Evolutionary conservation across 2,113 vertebrate species (phyloP), one percentile per base, ranked within the genome.

Genomic region (Rhodinocichla rosea): DNA sequence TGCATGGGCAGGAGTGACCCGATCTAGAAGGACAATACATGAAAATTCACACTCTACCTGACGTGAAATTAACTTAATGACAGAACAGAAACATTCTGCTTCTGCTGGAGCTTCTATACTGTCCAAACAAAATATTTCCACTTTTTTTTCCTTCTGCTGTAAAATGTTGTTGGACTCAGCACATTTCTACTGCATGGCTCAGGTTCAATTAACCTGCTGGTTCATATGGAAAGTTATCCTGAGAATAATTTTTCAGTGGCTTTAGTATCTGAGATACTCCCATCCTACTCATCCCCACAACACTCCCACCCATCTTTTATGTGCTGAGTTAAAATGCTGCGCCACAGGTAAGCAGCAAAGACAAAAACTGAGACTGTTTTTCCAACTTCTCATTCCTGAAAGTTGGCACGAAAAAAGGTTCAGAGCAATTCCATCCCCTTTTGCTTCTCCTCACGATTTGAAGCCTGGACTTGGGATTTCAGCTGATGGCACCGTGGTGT

Each of bases 81-180:
- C 33, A 20, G 40, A 90, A 37, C 13, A 93, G 90, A 91, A 88
- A 80, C 33, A 40, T 57, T 79, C 84, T 76, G 53, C 70, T 81
- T 53, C 84, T 82, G 62, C 70, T 73, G 82, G 45, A 76, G 53
- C 40, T 90, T 57, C 69, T 53, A 27, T 22, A 45, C 9, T 10
- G 11, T 82, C 92, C 94, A 96, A 96, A 73, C 37, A 79, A 95
- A 97, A 95, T 37, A 95, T 45, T 95, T 50, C 42, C 15, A 15
- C 33, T 22, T 33, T 33, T 57, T 45, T 44, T 63, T 77, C 30
- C 39, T 30, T 32, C 67, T 80, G 26, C 49, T 94, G 71, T 73
- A 88, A 95, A 85, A 90, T 67, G 32, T 90, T 85, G 84, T 53
- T 78, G 83, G 42, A 70, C 80, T 94, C 94, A 93, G 90, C 86